Evolutionary conservation across 2,113 vertebrate species (phyloP).

Genomic region (Epinephelus fuscoguttatus): DNA sequence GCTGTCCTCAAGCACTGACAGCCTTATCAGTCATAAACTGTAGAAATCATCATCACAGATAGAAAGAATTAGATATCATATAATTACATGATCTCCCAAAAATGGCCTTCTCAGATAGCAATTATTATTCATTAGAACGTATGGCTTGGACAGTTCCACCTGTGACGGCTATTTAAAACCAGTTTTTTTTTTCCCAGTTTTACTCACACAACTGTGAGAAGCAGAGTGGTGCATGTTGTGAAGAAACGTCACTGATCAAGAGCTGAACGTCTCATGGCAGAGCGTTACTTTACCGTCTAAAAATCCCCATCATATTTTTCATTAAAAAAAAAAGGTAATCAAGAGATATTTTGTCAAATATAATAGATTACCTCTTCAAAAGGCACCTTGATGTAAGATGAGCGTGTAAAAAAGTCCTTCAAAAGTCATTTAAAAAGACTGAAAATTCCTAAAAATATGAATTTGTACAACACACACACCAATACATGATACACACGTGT

Average conservation of each 20-base stretch:
- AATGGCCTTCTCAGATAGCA: constrained; percentile 47
- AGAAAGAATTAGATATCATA: constrained; percentile 58
- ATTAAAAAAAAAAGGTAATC: not conserved
- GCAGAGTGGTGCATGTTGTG: constrained; percentile 18
- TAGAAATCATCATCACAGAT: constrained; percentile 59
- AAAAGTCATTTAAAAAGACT: not conserved
- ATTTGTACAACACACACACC: not conserved
- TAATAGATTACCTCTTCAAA: constrained; percentile 11
- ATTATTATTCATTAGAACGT: constrained; percentile 65
- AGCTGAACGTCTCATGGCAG: constrained; percentile 15
- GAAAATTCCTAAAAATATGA: constrained; percentile 1
- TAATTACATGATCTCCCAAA: constrained; percentile 69
- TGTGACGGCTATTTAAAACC: constrained; percentile 38
- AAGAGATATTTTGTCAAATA: constrained; percentile 5
- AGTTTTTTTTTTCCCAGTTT: constrained; percentile 19
- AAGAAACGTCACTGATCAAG: constrained; percentile 28
- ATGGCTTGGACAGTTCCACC: constrained; percentile 36
- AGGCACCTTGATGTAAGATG: not conserved
- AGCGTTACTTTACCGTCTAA: constrained; percentile 11
- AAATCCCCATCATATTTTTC: not conserved
- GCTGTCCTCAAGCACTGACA: constrained; percentile 32
- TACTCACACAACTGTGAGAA: constrained; percentile 16
- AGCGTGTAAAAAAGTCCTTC: not conserved
- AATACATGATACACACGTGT: constrained; percentile 5
- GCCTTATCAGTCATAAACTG: constrained; percentile 57